These are phyloP conservation scores for Mirounga angustirostris DNA, from an alignment of 2,113 vertebrate species.

Conservation along the genomic window DNA sequence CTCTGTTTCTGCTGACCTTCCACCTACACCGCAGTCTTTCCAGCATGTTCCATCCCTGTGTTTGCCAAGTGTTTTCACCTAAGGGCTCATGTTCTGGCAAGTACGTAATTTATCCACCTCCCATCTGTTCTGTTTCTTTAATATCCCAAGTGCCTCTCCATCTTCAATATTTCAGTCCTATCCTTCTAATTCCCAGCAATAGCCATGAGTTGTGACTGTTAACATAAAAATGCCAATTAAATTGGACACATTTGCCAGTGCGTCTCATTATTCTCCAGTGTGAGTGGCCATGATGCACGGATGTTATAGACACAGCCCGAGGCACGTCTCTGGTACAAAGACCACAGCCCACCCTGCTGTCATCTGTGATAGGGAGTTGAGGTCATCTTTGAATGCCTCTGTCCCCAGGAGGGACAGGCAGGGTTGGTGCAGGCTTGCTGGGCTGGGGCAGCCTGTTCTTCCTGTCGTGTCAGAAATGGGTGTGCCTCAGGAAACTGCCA, in stretches of 20 bases:
- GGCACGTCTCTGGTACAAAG: background rate
- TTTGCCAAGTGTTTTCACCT: background rate
- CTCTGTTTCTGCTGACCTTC: too few relatives aligned
- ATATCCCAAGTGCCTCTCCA: background rate
- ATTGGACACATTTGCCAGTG: background rate
- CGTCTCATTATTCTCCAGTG: background rate
- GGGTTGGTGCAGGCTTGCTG: background rate
- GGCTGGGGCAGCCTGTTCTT: background rate
- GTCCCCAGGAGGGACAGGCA: background rate
- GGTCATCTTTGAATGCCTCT: accelerated
- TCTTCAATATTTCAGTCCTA: background rate
- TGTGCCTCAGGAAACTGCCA: background rate
- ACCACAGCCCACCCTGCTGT: background rate
- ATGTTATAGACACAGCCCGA: background rate
- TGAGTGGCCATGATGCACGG: background rate
- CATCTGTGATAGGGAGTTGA: background rate
- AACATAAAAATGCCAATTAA: background rate
- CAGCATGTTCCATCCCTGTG: background rate
- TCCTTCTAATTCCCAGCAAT: background rate
- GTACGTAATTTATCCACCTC: background rate
- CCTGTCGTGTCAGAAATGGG: background rate
- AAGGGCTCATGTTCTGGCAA: background rate
- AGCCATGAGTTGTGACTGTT: background rate
- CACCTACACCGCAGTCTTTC: background rate
- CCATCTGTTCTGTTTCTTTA: background rate